Conservation (phyloP, 2,113 vertebrate genomes). For the Hippocampus zosterae region DNA sequence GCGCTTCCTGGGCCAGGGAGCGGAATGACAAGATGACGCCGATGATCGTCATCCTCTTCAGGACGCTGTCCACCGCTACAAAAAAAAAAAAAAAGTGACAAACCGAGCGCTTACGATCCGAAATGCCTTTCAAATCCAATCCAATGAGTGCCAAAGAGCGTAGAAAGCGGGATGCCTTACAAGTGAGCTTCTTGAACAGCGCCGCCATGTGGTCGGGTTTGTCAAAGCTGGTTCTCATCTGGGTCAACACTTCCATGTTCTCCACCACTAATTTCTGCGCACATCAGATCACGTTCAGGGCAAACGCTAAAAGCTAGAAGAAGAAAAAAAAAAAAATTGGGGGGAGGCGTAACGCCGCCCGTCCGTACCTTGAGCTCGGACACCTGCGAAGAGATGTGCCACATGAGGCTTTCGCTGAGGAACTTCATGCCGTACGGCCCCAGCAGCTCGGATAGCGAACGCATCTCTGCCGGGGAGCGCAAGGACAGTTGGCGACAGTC, state of each 20-base stretch:
- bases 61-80: constrained; percentile 94
- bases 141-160: neutral
- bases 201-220: constrained; percentile 98
- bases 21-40: constrained; percentile 97
- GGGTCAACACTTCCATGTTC: constrained; percentile 94
- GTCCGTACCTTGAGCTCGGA: constrained; percentile 90
- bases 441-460: constrained; percentile 93
- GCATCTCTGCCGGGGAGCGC: constrained; percentile 81
- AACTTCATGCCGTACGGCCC: constrained; percentile 99
- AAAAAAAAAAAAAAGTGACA: neutral
- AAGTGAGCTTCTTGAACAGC: constrained; percentile 94
- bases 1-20: constrained; percentile 92
- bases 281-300: neutral
- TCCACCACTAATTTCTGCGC: constrained; percentile 96
- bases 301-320: too few species aligned
- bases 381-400: constrained; percentile 99
- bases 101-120: neutral
- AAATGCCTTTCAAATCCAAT: too few species aligned
- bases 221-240: constrained; percentile 99
- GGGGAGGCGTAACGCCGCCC: fast-evolving
- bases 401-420: constrained; percentile 98
- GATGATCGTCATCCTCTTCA: constrained; percentile 99
- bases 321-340: too few species aligned
- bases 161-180: constrained; percentile 59
- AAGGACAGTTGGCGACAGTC: neutral